These are phyloP conservation scores for Onchidella celtica DNA, from an alignment of 2,888 invertebrate genomes.

Conservation along the genomic window DNA sequence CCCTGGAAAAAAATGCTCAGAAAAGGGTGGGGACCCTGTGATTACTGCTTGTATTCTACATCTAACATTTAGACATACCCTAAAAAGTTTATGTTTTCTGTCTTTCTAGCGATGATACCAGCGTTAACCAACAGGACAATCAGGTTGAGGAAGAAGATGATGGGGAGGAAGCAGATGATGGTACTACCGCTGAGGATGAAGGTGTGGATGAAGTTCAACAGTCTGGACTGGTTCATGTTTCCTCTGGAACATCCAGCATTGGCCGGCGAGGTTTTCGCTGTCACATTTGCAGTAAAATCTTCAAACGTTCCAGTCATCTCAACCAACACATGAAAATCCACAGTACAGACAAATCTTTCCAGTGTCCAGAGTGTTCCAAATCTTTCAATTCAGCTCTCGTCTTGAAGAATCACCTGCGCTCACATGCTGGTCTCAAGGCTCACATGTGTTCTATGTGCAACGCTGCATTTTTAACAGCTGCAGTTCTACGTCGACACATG, in stretches of 20 bases:
- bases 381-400: constrained; percentile 72
- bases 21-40: too few species aligned
- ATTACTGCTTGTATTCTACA: too few species aligned
- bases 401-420: constrained; percentile 74
- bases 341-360: constrained; percentile 80
- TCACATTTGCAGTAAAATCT: constrained; percentile 80
- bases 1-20: too few species aligned
- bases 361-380: constrained; percentile 75
- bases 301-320: constrained; percentile 81
- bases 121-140: background rate
- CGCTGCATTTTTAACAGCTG: constrained; percentile 75
- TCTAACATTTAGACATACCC: too few species aligned
- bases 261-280: constrained; percentile 79
- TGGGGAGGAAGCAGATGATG: constrained; percentile 34
- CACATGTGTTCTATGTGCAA: constrained; percentile 70
- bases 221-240: background rate
- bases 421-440: constrained; percentile 72
- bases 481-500: constrained; percentile 76
- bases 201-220: background rate
- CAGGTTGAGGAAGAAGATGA: constrained; percentile 35
- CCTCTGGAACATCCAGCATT: constrained; percentile 2
- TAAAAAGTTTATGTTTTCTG: background rate
- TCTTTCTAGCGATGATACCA: background rate
- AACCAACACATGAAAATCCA: constrained; percentile 81
- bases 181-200: constrained; percentile 22